Conservation (phyloP, 2,797 vertebrate species). For the Phylloscopus collybita region DNA sequence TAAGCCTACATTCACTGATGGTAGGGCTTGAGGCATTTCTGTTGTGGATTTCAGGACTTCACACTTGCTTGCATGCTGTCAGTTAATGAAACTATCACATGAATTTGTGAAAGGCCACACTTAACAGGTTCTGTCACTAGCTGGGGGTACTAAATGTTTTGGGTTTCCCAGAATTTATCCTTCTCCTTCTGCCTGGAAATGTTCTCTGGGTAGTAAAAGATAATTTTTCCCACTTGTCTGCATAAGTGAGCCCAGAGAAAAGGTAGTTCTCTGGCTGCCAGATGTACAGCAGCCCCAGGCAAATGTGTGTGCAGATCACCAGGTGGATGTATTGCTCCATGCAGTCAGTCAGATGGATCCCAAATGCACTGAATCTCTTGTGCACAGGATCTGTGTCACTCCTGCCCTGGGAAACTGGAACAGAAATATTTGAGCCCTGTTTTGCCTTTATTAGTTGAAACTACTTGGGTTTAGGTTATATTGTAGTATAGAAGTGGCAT, state of each 20-base stretch:
- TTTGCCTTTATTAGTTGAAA: not conserved
- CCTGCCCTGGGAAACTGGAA: not conserved
- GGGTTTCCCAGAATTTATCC: slow-evolving; percentile 25
- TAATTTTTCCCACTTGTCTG: slow-evolving; percentile 49
- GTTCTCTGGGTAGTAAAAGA: slow-evolving; percentile 44
- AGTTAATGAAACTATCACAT: not conserved
- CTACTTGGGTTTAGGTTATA: not conserved
- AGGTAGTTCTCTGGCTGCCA: slow-evolving; percentile 54
- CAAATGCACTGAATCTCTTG: not conserved
- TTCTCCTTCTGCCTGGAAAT: slow-evolving; percentile 32
- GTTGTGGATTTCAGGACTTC: not conserved
- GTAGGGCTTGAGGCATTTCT: not conserved
- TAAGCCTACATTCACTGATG: not conserved
- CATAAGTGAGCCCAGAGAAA: slow-evolving; percentile 12
- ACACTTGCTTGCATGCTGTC: not conserved
- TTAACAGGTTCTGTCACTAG: not conserved
- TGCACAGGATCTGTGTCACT: not conserved
- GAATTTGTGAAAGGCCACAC: not conserved
- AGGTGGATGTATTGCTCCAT: not conserved
- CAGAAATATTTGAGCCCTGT: not conserved
- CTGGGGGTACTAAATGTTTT: not conserved
- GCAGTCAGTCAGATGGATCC: not conserved
- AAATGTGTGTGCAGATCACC: not conserved
- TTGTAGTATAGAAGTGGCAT: not conserved
- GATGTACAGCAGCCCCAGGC: slow-evolving; percentile 28